phyloP scores from a whole-genome alignment of 2,113 vertebrate species.

The Carassius gibelio region DNA sequence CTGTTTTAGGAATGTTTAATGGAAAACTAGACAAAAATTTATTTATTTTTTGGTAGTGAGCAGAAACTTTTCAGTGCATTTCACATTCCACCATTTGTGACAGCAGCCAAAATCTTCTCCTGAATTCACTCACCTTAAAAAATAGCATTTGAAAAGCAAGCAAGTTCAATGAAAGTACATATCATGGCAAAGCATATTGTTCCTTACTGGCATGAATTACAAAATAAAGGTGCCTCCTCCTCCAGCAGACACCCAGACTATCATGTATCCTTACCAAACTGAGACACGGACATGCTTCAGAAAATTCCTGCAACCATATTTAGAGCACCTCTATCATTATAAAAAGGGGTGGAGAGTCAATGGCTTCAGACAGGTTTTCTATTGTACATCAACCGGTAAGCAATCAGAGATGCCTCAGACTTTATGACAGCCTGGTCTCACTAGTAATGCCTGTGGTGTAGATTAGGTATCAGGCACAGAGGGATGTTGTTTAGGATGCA shows the following conservation, averaged over 20 bases:
- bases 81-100: not conserved
- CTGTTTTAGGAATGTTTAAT: too few species aligned
- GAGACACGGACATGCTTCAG: conserved; percentile 40
- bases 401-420: not conserved
- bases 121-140: not conserved
- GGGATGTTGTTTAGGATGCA: not conserved
- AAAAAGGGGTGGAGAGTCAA: conserved; percentile 44
- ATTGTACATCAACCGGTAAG: conserved; percentile 46
- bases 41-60: too few species aligned
- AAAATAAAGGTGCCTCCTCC: conserved; percentile 6
- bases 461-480: not conserved
- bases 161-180: not conserved
- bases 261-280: conserved; percentile 38
- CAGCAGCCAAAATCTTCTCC: too few species aligned
- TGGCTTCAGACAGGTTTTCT: conserved; percentile 27
- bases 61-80: not conserved
- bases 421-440: not conserved
- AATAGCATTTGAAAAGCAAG: not conserved
- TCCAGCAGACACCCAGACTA: not conserved
- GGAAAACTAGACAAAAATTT: too few species aligned
- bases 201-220: not conserved
- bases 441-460: not conserved
- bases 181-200: not conserved
- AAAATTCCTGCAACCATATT: conserved; percentile 51
- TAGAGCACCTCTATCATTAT: conserved; percentile 47